These are phyloP conservation scores for Leuciscus idus DNA, from an alignment of 2,113 vertebrate genomes.

Conservation along the genomic window DNA sequence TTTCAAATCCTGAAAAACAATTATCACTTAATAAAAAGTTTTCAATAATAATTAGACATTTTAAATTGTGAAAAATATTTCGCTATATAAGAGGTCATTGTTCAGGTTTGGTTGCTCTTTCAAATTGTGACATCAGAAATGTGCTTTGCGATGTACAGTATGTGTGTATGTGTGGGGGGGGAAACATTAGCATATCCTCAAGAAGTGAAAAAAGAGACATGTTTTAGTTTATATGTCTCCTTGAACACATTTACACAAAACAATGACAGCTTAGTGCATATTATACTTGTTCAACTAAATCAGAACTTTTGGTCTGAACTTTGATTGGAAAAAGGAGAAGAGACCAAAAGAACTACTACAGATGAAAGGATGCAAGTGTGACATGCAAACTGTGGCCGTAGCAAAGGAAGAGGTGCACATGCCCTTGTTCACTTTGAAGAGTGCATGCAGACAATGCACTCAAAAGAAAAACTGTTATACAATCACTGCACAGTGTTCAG, in stretches of 20 bases:
- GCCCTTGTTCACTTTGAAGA: slow-evolving; percentile 12
- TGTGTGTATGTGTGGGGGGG: neutral
- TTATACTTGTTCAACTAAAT: neutral
- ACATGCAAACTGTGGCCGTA: slow-evolving; percentile 6
- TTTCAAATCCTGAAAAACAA: no score
- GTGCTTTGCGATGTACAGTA: neutral
- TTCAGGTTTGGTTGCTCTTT: neutral
- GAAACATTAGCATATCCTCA: neutral
- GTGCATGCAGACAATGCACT: neutral
- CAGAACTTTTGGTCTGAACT: neutral
- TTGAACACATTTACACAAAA: neutral
- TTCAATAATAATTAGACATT: neutral
- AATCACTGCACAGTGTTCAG: slow-evolving; percentile 3
- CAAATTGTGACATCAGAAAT: neutral
- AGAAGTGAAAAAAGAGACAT: neutral
- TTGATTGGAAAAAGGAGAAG: slow-evolving; percentile 25
- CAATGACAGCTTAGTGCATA: neutral
- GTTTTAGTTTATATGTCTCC: neutral
- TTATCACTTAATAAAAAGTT: neutral
- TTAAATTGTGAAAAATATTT: neutral
- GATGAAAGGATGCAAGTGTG: neutral
- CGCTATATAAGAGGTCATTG: neutral
- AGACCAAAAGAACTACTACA: neutral
- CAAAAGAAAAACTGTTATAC: neutral
- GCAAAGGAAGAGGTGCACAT: slow-evolving; percentile 19